Base-by-base conservation (phyloP, 2,888 invertebrate genomes). In the Caenorhabditis sp. region DNA sequence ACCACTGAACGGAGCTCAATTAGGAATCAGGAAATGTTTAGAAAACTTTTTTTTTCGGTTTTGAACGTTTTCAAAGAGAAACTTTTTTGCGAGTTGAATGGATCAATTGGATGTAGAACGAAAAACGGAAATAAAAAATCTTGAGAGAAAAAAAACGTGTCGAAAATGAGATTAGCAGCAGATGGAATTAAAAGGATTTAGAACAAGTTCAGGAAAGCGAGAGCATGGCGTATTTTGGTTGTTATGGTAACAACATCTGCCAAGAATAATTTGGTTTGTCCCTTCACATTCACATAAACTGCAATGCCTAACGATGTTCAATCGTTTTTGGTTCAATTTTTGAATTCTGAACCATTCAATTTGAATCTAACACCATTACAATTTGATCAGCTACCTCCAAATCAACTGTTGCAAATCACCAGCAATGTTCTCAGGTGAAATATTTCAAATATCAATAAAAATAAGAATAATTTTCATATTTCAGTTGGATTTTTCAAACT, bases 331-430 rank as follows among this genome's bases (percentile, higher is more conserved):
- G 92, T 94, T 57, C 91, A 91, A 73, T 93, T 93, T 88, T 87
- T 94, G 73, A 94, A 93, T 88, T 91, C 91, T 81, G 90, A 91
- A 58, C 91, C 92, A 1, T 92, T 94, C 81, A 91, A 91, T 62
- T 92, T 92, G 83, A 92, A 91, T 85, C 93, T 92, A 85, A 94
- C 93, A 86, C 89, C 94, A 72, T 93, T 95, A 84, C 93, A 93
- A 80, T 94, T 95, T 88, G 94, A 94, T 89, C 91, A 93, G 5
- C 89, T 94, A 69, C 91, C 91, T 72, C 91, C 92, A 57, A 92
- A 92, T 75, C 92, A 93, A 84, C 89, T 94, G 68, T 88, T 95
- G 23, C 94, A 91, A 88, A 90, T 93, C 75, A 89, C 94, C 24
- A 92, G 92, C 80, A 93, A 94, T 90, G 91, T 93, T n/a, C 89